phyloP scores from a whole-genome alignment of 2,113 vertebrate species.

The Picathartes gymnocephalus region DNA sequence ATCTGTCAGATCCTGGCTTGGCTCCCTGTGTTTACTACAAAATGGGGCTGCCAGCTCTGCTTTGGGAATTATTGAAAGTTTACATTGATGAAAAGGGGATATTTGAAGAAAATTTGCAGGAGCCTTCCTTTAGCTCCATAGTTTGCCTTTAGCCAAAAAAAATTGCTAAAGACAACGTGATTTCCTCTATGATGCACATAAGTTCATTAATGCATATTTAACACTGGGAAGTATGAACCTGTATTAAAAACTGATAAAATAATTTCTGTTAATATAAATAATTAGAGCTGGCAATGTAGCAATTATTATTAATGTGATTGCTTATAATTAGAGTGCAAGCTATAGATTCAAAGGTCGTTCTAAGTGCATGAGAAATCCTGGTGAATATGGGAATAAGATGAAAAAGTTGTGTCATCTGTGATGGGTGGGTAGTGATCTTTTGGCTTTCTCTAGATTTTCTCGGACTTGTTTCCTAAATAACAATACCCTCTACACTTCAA shows the following conservation, averaged over 20 bases:
- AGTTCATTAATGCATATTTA: neutral
- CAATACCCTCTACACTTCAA: neutral
- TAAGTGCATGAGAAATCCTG: neutral
- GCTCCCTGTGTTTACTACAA: slow-evolving; percentile 53
- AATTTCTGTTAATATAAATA: neutral
- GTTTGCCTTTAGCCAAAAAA: neutral
- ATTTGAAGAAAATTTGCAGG: neutral
- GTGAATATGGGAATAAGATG: neutral
- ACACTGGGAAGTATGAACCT: neutral
- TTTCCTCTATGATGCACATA: neutral
- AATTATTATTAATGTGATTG: neutral
- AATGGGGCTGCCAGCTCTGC: slow-evolving; percentile 26
- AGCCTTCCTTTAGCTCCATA: neutral
- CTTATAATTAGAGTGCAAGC: neutral
- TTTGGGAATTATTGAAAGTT: slow-evolving; percentile 12
- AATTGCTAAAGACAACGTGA: accelerated
- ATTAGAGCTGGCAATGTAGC: neutral
- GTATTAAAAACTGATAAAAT: neutral
- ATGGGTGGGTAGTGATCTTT: neutral
- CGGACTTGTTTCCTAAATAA: neutral
- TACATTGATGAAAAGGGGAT: neutral
- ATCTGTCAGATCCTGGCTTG: slow-evolving; percentile 51
- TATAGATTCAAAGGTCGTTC: neutral
- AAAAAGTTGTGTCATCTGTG: neutral
- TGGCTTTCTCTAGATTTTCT: neutral